Evolutionary conservation across 2,113 vertebrate genomes (phyloP), one percentile per base, ranked within the genome.

Genomic region (Morone saxatilis): DNA sequence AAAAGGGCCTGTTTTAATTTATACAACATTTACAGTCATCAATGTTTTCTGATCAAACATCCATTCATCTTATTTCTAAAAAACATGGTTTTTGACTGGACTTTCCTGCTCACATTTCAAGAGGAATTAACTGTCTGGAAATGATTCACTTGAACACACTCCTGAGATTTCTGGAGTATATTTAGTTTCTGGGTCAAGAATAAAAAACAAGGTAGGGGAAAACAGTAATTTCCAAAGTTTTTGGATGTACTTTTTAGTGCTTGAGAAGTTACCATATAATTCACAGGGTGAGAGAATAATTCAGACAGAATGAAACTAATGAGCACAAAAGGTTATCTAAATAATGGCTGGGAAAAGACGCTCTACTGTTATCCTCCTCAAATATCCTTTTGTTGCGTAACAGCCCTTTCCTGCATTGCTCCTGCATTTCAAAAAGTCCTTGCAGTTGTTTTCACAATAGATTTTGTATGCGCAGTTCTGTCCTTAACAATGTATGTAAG

Each of bases 171-270:
- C 36, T 13, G 40, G 17, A 59, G 48, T 76, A 86, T 81, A 76
- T 89, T 82, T 40, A 81, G 79, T 88, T 85, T 88, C 69, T 88
- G 62, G 71, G 80, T 87, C 89, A 91, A 71, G 67, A 74, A 51
- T 53, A 80, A 83, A 81, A 68, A 80, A 84, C 69, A 80, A 80
- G 43, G 60, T 59, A 65, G 40, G 45, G 25, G 50, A 47, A 60
- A 31, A 17, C 50, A 65, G 20, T 41, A 31, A 78, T 80, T 80
- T 78, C 22, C 14, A 59, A 80, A 82, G 60, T 81, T 84, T 81
- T 20, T 40, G 16, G 36, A 63, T 76, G 47, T 10, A 69, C 12
- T 71, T 72, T 73, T 61, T 75, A 73, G 16, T n/a, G 43, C 11
- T 57, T 45, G 41, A 69, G 6, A 81, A 61, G 19, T 50, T 71